Evolutionary conservation across 2,888 invertebrate genomes (phyloP), one percentile per base, ranked within the genome.

Genomic region (Notodonta dromedarius): DNA sequence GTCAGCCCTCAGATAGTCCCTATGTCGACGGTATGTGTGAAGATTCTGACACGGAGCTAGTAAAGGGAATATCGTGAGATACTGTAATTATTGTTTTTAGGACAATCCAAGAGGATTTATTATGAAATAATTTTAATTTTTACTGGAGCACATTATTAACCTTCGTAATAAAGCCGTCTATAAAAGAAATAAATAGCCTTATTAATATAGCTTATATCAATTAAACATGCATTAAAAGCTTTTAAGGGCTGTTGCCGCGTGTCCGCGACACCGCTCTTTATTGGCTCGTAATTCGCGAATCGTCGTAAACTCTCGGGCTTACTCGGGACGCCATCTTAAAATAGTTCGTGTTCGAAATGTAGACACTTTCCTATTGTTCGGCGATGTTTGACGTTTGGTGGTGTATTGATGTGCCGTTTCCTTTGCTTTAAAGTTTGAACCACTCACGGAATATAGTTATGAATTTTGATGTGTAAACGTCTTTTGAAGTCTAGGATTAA

Each of bases 241-340:
- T 76, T 82, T 82, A 82, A 82, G 79, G 79, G 80, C 73, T 81
- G 74, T 81, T 81, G 79, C 77, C 75, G 77, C 78, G 78, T 80
- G 85, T 85, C 84, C 74, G 79, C 80, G 81, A 84, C 83, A 81
- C 78, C 77, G 73, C 80, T 76, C 76, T 87, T 90, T 88, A 89
- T 85, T 76, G 79, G 78, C 79, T 83, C 85, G 78, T 88, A 88
- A 88, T 84, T 89, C 81, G 86, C 84, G 77, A 84, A 82, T 82
- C 70, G 76, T 83, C 86, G 85, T 88, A 85, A 88, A 88, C 78
- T 77, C 73, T 81, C 82, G 79, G 76, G 70, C 68, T 71, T 68
- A 78, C 76, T 85, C 83, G 79, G 79, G 83, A 79, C 83, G 82
- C 83, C 83, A 83, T 86, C 82, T 87, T 85, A 84, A 87, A 87